Conservation (phyloP, 2,113 vertebrate genomes). For the Nothobranchius furzeri region DNA sequence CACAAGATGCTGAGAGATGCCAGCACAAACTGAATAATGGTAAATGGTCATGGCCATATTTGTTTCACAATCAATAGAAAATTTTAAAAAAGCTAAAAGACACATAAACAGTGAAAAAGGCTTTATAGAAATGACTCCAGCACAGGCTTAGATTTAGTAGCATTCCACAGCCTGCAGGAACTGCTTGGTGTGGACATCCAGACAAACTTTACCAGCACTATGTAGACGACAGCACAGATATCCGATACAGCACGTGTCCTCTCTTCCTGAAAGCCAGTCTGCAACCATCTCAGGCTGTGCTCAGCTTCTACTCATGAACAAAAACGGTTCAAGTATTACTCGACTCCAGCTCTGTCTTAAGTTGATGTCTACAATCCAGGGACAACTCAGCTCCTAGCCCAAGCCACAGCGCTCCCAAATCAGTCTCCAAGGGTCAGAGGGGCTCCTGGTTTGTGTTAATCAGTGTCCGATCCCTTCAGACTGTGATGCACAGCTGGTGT, state of each 20-base stretch:
- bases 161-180: slow-evolving; percentile 69
- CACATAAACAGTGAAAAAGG: slow-evolving; percentile 17
- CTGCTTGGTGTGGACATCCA: slow-evolving; percentile 61
- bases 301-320: slow-evolving; percentile 58
- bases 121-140: slow-evolving; percentile 58
- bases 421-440: slow-evolving; percentile 35
- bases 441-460: slow-evolving; percentile 6
- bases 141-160: slow-evolving; percentile 72
- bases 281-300: slow-evolving; percentile 72
- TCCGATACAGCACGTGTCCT: slow-evolving; percentile 60
- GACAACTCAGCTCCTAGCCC: slow-evolving; percentile 58
- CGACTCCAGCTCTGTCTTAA: slow-evolving; percentile 63
- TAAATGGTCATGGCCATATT: slow-evolving; percentile 46
- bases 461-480: slow-evolving; percentile 35
- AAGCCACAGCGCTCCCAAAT: slow-evolving; percentile 45
- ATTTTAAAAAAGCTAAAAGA: not conserved
- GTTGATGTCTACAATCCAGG: slow-evolving; percentile 71
- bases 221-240: slow-evolving; percentile 75
- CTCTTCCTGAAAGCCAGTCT: slow-evolving; percentile 56
- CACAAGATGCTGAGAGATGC: slow-evolving; percentile 48
- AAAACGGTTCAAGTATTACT: slow-evolving; percentile 48
- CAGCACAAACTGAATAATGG: slow-evolving; percentile 54
- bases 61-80: slow-evolving; percentile 30
- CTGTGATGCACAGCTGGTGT: slow-evolving; percentile 36
- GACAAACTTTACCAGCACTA: slow-evolving; percentile 75